A percentile compares a stretch with the other conserved stretches of the same genome.
Evolutionary conservation across 1,140 invertebrate species (phyloP).

Genomic region (Carposina sasakii): DNA sequence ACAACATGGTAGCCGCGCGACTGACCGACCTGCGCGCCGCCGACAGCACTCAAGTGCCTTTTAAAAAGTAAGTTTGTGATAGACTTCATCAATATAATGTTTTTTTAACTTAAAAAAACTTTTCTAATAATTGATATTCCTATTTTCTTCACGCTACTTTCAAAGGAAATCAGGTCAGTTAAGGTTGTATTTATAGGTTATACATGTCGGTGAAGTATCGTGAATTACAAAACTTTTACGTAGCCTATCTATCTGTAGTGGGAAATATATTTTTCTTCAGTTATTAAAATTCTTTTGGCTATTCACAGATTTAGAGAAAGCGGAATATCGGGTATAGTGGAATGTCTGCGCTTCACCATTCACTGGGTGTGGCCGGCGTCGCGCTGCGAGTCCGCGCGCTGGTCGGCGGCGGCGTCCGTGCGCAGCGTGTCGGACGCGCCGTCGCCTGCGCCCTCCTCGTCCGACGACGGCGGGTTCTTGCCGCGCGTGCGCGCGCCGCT

Average conservation of each 20-base stretch:
- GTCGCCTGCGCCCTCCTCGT: slow-evolving; percentile 68
- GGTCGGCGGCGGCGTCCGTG: slow-evolving; percentile 21
- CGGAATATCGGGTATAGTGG: slow-evolving; percentile 93
- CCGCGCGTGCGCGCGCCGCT: slow-evolving; percentile 75
- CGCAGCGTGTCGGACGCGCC: slow-evolving; percentile 81
- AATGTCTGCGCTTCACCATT: slow-evolving; percentile 75
- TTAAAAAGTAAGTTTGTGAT: slow-evolving; percentile 90
- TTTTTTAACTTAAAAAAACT: not conserved
- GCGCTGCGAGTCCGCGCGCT: slow-evolving; percentile 69
- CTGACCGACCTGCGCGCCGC: slow-evolving; percentile 90
- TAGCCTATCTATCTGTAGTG: too few species aligned
- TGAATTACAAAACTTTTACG: too few species aligned
- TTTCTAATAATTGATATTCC: not conserved
- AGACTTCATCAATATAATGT: not conserved
- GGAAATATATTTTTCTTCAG: not conserved
- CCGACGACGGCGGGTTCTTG: slow-evolving; percentile 89
- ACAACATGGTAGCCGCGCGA: slow-evolving; percentile 97
- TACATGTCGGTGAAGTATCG: too few species aligned
- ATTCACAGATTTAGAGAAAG: slow-evolving; percentile 87
- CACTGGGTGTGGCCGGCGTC: slow-evolving; percentile 81
- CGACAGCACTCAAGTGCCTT: slow-evolving; percentile 95
- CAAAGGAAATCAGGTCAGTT: slow-evolving; percentile 64
- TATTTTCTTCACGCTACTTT: slow-evolving; percentile 21
- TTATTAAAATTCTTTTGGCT: not conserved
- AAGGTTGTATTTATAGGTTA: too few species aligned